These are phyloP conservation scores for Noctua comes DNA, from an alignment of 2,888 invertebrate genomes.

Conservation along the genomic window DNA sequence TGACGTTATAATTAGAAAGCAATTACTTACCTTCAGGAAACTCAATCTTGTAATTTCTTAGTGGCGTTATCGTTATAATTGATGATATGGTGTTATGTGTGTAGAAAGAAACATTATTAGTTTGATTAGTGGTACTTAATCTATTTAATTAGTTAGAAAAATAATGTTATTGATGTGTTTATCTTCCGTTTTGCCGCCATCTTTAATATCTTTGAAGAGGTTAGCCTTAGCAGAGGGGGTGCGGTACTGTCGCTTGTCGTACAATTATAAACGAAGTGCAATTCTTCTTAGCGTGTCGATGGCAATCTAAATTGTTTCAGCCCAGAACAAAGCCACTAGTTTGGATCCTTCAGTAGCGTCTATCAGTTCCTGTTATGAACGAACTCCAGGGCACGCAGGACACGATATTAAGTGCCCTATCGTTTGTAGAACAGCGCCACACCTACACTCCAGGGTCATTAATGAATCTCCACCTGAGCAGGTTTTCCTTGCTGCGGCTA, in stretches of 20 bases:
- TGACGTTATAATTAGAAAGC: slow-evolving; percentile 43
- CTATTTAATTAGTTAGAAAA: slow-evolving; percentile 33
- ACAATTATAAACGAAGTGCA: not conserved
- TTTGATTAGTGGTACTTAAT: slow-evolving; percentile 29
- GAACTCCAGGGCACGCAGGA: not conserved
- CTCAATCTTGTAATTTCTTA: slow-evolving; percentile 35
- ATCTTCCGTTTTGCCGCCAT: not conserved
- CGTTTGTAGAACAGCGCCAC: not conserved
- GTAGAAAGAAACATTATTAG: not conserved
- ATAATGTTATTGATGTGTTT: not conserved
- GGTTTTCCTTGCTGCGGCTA: no score
- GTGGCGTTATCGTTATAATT: slow-evolving; percentile 11
- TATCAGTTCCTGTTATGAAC: not conserved
- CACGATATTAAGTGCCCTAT: not conserved
- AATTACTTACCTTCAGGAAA: slow-evolving; percentile 42
- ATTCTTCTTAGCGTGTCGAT: no score
- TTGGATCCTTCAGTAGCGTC: not conserved
- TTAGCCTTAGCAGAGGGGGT: not conserved
- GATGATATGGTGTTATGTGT: slow-evolving; percentile 3
- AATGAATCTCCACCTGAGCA: no score
- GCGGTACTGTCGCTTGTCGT: not conserved
- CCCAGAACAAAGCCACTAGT: not conserved
- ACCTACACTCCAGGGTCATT: not conserved
- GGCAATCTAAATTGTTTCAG: not conserved
- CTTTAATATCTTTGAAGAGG: slow-evolving; percentile 15